Base-by-base conservation (phyloP, 2,113 vertebrate species). In the Leptobrachium leishanense region DNA sequence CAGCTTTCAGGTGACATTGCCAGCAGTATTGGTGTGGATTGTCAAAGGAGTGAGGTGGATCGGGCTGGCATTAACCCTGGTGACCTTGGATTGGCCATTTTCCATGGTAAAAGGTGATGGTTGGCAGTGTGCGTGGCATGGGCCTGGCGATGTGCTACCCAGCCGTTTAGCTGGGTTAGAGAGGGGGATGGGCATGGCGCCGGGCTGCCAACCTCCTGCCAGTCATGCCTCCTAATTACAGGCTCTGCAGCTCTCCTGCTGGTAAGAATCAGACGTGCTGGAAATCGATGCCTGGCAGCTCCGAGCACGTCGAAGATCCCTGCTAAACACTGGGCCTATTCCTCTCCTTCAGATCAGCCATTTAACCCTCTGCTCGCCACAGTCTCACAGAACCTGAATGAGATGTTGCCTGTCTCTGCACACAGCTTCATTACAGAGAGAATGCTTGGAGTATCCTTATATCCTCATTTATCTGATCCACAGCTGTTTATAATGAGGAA, bases 201-300 rank as follows among this genome's bases (percentile, higher is more conserved):
- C 57, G 71, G 43, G 7, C 57, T 66, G 77, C 77, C 44, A 63
- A 10, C 12, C 54, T 39, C 31, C 57, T 66, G 77, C 77, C 44
- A 63, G n/a, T 31, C 54, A 44, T 43, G 40, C 6, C 62, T 72
- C 20, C 69, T 43, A 65, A 43, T 67, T 67, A 13, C 11, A 43
- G 65, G n/a, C 72, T 74, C 40, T 43, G 39, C 42, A 70, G 65
- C 59, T 43, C 46, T 67, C 64, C 64, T 75, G 54, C 53, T 66
- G 31, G 62, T 46, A n/a, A 55, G 43, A 72, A 72, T 54, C 69
- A 54, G 46, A 44, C 68, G 54, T 72, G 69, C 69, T 66, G 77
- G 68, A 53, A 79, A 72, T 79, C 43, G 40, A 55, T 65, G 59
- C 10, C 68, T 65, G 68, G 57, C 59, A 43, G 39, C 76, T 50